Base-by-base conservation (phyloP, 2,113 vertebrate genomes). In the Formicarius rufipectus region DNA sequence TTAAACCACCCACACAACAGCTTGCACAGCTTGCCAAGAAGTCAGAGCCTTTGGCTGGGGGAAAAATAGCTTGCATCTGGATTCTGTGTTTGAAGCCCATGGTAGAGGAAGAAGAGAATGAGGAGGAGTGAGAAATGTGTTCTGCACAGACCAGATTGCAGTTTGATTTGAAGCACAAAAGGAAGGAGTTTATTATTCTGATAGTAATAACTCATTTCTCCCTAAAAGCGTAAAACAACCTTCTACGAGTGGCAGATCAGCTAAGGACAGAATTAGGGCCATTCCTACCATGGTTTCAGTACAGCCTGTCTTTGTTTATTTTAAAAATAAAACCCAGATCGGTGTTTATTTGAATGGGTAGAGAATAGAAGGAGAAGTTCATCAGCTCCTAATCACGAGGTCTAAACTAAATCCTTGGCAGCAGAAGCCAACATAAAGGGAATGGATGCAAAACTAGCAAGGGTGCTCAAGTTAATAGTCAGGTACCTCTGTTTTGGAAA, bases 11-110 rank as follows among this genome's bases (percentile, higher is more conserved):
- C 98, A 97, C 97, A 69, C 90, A 64, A 95, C 95, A 84, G 84
- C 93, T 84, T 92, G 90, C 96, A 92, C 63, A 96, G 94, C 93
- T 97, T 98, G 98, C 98, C 97, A 97, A 94, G 95, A 97, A 97
- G 94, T 90, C 74, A 62, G 91, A 95, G 87, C 86, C 93, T 97
- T 97, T 31, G 2, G 95, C 96, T 97, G 78, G 80, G 71, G 84
- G 89, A 96, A 89, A 93, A 96, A 95, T 72, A 91, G 90, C 77
- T 96, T 94, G 94, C 97, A 97, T 96, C 95, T 97, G 97, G 95
- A 97, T 96, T 94, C 95, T 89, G 93, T 95, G 94, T 97, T 96
- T 97, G 84, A 97, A 97, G 96, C 89, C 74, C 81, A 50, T 95
- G 77, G 86, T 96, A 95, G 90, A 97, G 94, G 97, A 97, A 97